Base-by-base conservation (phyloP, 2,113 vertebrate species). In the Eulemur rufifrons region DNA sequence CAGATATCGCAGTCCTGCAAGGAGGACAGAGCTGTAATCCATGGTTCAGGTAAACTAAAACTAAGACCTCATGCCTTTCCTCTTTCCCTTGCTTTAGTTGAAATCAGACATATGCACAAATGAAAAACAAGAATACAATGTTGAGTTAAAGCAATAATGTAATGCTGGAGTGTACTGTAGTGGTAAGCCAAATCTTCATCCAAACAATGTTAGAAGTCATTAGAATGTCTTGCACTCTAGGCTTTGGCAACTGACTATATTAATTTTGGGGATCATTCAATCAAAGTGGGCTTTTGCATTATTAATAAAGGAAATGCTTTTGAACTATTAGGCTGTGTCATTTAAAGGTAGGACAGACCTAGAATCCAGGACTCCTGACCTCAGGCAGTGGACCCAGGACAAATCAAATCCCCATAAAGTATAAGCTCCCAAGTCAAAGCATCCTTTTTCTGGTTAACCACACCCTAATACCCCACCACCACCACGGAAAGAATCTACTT, bases 301-400 rank as follows among this genome's bases (percentile, higher is more conserved):
- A 73, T 66, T 45, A 96, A 85, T 50, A 91, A 93, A 89, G 69
- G 18, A 91, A 68, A 84, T 95, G 68, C 4, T 92, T 94, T 61
- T 52, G 39, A 93, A 90, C 64, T 61, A 34, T 34, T 1, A 0
- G 64, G 59, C 27, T 92, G 3, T 47, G 8, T 87, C 25, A 76
- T 42, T 74, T 63, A 85, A 9, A 89, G 84, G 42, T 25, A 95
- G 64, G 23, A 29, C 52, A 73, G 59, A 71, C 32, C 52, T 81
- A 90, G 47, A 81, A 82, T 14, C 32, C 76, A 84, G 34, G 23
- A 86, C 20, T 74, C 52, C 42, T 21, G 50, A 85, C 77, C 39
- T n/a, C 82, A 45, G 45, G n/a, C 23, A 63, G 6, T 47, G 2
- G 42, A n/a, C 18, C 59, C 59, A 63, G 59, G 17, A 59, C 21